phyloP scores from a whole-genome alignment of 1,140 invertebrate species.

The Drosophila jambulina region DNA sequence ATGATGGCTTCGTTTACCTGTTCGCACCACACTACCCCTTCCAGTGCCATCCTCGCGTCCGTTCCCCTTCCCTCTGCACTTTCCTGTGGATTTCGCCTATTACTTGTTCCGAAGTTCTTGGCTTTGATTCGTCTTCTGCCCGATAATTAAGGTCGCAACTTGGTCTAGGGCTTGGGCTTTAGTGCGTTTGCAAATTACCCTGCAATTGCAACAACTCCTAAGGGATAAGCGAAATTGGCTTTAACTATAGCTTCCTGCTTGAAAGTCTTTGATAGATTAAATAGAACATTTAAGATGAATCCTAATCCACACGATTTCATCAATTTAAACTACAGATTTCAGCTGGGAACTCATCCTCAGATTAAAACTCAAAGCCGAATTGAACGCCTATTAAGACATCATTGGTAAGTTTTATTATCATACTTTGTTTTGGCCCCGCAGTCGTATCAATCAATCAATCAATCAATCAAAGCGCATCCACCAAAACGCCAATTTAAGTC shows the following conservation, averaged over 20 bases:
- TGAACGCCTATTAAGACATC: slow-evolving; percentile 72
- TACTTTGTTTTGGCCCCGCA: slow-evolving; percentile 25
- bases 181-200: slow-evolving; percentile 82
- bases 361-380: slow-evolving; percentile 33
- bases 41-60: not conserved
- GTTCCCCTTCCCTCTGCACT: not conserved
- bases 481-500: slow-evolving; percentile 35
- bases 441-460: slow-evolving; percentile 58
- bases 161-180: slow-evolving; percentile 58
- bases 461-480: slow-evolving; percentile 56
- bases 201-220: slow-evolving; percentile 53
- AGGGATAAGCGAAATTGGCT: slow-evolving; percentile 3
- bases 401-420: slow-evolving; percentile 24
- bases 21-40: slow-evolving; percentile 6
- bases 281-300: not conserved
- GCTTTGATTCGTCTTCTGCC: slow-evolving; percentile 42
- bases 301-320: not conserved
- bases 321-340: too few relatives aligned
- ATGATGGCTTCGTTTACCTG: slow-evolving; percentile 38
- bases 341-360: slow-evolving; percentile 13
- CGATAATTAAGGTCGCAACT: slow-evolving; percentile 72
- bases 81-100: slow-evolving; percentile 64
- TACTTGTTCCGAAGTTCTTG: slow-evolving; percentile 51
- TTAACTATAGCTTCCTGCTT: not conserved
- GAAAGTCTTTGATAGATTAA: slow-evolving; percentile 6